phyloP scores from a whole-genome alignment of 2,888 invertebrate species.

The Trichogramma evanescens region DNA sequence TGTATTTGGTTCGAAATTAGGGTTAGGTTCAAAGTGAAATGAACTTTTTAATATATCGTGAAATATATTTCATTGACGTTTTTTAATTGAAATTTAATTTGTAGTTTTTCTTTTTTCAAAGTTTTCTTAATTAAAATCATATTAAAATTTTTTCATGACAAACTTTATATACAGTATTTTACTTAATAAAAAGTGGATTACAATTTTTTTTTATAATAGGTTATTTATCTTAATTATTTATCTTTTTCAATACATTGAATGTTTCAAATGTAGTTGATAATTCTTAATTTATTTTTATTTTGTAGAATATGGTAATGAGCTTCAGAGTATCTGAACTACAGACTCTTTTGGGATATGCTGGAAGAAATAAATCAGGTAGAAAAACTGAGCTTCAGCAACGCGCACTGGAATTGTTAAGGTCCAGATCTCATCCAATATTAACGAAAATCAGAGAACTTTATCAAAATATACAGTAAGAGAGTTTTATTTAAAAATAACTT shows the following conservation, averaged over 20 bases:
- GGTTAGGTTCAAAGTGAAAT: too few species aligned
- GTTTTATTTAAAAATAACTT: conserved; percentile 1
- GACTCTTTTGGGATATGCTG: conserved; percentile 72
- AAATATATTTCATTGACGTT: too few species aligned
- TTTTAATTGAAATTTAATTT: too few species aligned
- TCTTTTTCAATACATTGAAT: background rate
- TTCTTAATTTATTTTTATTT: conserved; percentile 15
- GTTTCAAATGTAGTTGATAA: background rate
- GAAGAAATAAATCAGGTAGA: conserved; percentile 70
- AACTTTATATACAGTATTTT: too few species aligned
- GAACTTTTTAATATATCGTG: too few species aligned
- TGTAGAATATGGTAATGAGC: conserved; percentile 52
- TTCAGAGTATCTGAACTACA: conserved; percentile 82
- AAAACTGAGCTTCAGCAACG: conserved; percentile 73
- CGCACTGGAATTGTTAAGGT: conserved; percentile 64
- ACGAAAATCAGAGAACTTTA: conserved; percentile 64
- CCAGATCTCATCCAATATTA: conserved; percentile 57
- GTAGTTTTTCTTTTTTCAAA: too few species aligned
- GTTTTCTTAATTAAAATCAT: too few species aligned
- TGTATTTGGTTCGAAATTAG: too few species aligned
- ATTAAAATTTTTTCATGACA: too few species aligned
- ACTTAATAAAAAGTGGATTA: too few species aligned
- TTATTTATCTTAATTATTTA: background rate
- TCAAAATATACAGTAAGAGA: conserved; percentile 58
- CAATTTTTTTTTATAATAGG: background rate